Conservation (phyloP, 2,797 vertebrate species). For the Microctenopoma steveboyesi region DNA sequence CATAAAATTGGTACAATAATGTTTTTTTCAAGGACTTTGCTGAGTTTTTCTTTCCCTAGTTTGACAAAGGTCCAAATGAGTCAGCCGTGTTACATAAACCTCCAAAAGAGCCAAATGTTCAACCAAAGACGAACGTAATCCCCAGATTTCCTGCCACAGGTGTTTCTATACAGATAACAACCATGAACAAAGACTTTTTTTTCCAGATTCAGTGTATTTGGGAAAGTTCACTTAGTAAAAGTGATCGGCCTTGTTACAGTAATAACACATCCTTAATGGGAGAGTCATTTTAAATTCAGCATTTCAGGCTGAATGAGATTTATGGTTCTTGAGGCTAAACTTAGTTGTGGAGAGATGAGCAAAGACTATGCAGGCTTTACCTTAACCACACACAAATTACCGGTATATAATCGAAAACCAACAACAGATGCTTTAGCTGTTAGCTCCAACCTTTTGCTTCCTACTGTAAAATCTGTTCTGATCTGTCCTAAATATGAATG, state of each 20-base stretch:
- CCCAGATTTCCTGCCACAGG: constrained; percentile 60
- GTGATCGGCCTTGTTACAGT: constrained; percentile 8
- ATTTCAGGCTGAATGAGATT: constrained; percentile 2
- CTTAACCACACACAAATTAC: constrained; percentile 14
- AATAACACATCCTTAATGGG: constrained; percentile 16
- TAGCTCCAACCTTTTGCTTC: neutral
- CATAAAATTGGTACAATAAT: constrained; percentile 16
- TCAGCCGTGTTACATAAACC: constrained; percentile 80
- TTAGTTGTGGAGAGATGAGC: constrained; percentile 5
- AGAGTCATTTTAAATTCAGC: neutral
- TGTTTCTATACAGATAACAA: constrained; percentile 48
- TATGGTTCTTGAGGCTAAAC: neutral
- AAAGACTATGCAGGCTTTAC: neutral
- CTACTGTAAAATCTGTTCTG: constrained; percentile 4
- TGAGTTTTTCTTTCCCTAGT: constrained; percentile 52
- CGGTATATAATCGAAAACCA: constrained; percentile 15
- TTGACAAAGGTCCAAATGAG: constrained; percentile 79
- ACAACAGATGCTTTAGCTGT: constrained; percentile 13
- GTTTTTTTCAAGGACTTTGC: constrained; percentile 47
- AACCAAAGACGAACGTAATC: constrained; percentile 76
- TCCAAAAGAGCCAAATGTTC: constrained; percentile 64
- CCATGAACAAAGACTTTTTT: constrained; percentile 28
- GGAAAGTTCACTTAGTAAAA: constrained; percentile 4
- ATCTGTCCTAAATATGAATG: no score
- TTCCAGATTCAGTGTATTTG: constrained; percentile 24